Evolutionary conservation across 2,113 vertebrate species (phyloP), one percentile per base, ranked within the genome.

Genomic region (Grallaria varia): DNA sequence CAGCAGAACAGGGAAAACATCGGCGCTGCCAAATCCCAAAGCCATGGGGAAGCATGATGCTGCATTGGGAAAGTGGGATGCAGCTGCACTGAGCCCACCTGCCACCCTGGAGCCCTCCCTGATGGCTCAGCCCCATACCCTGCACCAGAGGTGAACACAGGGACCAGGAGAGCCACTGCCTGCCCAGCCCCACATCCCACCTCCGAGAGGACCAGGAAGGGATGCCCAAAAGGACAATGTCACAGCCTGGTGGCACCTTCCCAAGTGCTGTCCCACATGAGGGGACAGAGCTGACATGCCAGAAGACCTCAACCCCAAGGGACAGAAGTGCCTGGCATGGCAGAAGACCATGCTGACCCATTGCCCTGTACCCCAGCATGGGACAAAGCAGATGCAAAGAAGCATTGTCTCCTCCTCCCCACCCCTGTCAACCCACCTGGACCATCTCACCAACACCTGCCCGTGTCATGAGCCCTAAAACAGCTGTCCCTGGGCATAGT

Each of bases 291-390:
- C 20, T 5, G 39, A 31, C 1, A 1, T 13, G 47, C 25, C 31
- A n/a, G 20, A n/a, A 45, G 10, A 47, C 49, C 49, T 84, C 22
- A 66, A 27, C 22, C 18, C 7, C 4, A 5, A 17, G 23, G n/a
- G 39, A 40, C 69, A 74, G 55, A 49, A 44, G 35, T 28, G 33
- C 2, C 0, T 2, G 10, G 44, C 58, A 14, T 0, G 3, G 35
- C 56, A 67, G 50, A 37, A 35, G 10, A 21, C 40, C 60, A 67
- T 0, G 2, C 22, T 22, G 56, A 64, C 22, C 30, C 27, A 3
- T 8, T 1, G 2, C 64, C 25, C 52, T 62, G 67, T n/a, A 71
- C 14, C n/a, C 2, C 2, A 19, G 6, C 16, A 28, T 0, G 0
- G 42, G 16, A 23, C 20, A 82, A 44, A 66, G 44, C 49, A 39